These are phyloP conservation scores for Himalopsyche anomala DNA, from an alignment of 2,888 invertebrate species.

Conservation along the genomic window DNA sequence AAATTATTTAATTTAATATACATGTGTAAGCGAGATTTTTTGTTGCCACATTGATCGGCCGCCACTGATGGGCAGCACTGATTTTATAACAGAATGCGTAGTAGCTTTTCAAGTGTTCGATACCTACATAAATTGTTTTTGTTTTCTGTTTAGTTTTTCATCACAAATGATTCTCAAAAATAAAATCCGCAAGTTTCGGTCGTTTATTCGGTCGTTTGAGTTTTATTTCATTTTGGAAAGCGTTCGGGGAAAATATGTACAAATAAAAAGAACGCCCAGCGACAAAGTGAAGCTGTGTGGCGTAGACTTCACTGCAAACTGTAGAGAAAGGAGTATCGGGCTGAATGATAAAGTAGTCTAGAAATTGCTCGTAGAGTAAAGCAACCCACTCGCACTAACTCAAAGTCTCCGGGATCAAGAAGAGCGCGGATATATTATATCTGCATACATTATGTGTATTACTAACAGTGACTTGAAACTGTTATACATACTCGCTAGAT, in stretches of 20 bases:
- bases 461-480: no score
- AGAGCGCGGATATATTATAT: neutral
- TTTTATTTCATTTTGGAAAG: slow-evolving; percentile 40
- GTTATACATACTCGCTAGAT: no score
- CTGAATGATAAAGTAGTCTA: slow-evolving; percentile 42
- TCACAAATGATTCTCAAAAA: neutral
- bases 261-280: slow-evolving; percentile 31
- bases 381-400: slow-evolving; percentile 28
- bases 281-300: slow-evolving; percentile 23
- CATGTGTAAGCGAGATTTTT: no score
- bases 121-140: neutral
- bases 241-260: slow-evolving; percentile 17
- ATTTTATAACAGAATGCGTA: no score
- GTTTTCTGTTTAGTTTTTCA: neutral
- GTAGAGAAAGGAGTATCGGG: slow-evolving; percentile 40
- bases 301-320: slow-evolving; percentile 37
- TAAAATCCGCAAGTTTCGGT: neutral
- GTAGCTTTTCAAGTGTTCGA: no score
- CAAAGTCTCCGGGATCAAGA: neutral
- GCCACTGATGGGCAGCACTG: no score
- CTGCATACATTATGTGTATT: no score
- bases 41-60: no score
- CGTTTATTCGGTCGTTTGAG: slow-evolving; percentile 18
- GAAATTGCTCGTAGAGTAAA: slow-evolving; percentile 29
- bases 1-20: no score